Evolutionary conservation across 1,140 invertebrate species (phyloP).

Genomic region (Aplysia californica): DNA sequence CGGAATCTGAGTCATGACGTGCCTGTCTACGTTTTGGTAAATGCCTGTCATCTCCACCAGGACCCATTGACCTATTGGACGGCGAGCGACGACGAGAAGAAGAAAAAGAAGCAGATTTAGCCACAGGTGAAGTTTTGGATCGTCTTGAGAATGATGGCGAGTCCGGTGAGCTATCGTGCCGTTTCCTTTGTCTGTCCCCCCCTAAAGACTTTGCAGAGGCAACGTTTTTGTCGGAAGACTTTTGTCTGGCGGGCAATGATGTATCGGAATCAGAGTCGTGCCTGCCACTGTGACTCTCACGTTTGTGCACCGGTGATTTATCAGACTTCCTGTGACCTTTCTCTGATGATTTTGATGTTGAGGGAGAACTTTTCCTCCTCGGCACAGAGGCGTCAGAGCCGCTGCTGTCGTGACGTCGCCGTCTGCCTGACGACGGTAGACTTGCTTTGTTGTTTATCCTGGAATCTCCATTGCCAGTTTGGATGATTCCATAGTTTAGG

Average conservation of each 20-base stretch:
- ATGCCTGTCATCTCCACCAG: slow-evolving; percentile 35
- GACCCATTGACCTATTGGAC: slow-evolving; percentile 24
- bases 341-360: slow-evolving; percentile 28
- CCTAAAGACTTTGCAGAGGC: no score
- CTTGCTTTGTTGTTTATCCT: no score
- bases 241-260: no score
- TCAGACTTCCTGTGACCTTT: slow-evolving; percentile 45
- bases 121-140: slow-evolving; percentile 8
- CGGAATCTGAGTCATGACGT: slow-evolving; percentile 49
- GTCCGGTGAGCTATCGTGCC: no score
- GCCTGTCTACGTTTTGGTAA: slow-evolving; percentile 19
- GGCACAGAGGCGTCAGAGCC: slow-evolving; percentile 34
- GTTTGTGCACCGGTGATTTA: slow-evolving; percentile 39
- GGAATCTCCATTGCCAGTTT: no score
- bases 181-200: no score
- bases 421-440: no score
- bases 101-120: slow-evolving; percentile 57
- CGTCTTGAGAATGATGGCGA: slow-evolving; percentile 42
- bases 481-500: no score
- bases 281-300: not conserved
- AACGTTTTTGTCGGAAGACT: no score
- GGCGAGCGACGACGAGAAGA: slow-evolving; percentile 55
- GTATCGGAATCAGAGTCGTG: slow-evolving; percentile 51
- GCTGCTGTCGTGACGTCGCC: not conserved
- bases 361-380: slow-evolving; percentile 36